These are phyloP conservation scores for Agonum fuliginosum DNA, from an alignment of 2,888 invertebrate species.

Conservation along the genomic window DNA sequence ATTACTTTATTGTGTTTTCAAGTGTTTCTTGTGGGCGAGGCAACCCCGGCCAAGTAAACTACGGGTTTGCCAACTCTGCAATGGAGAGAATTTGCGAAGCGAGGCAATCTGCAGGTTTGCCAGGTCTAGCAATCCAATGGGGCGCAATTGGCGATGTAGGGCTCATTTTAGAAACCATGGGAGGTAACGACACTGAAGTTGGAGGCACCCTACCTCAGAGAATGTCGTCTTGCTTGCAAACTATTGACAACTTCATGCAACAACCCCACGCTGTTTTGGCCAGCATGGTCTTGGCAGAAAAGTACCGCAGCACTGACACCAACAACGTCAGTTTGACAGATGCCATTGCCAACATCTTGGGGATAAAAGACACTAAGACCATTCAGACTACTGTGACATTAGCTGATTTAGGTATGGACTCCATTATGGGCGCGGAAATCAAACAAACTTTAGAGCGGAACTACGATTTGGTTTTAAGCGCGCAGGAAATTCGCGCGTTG, in stretches of 20 bases:
- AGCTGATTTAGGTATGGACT: slow-evolving; percentile 98
- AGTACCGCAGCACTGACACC: slow-evolving; percentile 78
- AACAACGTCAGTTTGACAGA: slow-evolving; percentile 81
- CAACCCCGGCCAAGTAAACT: slow-evolving; percentile 97
- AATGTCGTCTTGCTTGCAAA: slow-evolving; percentile 92
- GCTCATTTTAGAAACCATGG: slow-evolving; percentile 91
- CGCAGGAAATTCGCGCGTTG: slow-evolving; percentile 91
- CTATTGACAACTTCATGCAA: slow-evolving; percentile 93
- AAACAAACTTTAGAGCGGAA: slow-evolving; percentile 96
- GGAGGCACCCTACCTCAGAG: slow-evolving; percentile 97
- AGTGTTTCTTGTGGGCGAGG: slow-evolving; percentile 98
- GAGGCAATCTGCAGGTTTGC: slow-evolving; percentile 88
- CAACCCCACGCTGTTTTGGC: slow-evolving; percentile 89
- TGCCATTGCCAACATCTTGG: slow-evolving; percentile 91
- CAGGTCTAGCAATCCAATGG: slow-evolving; percentile 96
- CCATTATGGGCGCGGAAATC: slow-evolving; percentile 99
- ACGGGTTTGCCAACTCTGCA: slow-evolving; percentile 96
- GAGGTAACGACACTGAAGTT: slow-evolving; percentile 91
- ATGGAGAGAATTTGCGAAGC: slow-evolving; percentile 97
- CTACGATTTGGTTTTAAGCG: slow-evolving; percentile 91
- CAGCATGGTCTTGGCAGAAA: slow-evolving; percentile 92
- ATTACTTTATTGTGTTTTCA: slow-evolving; percentile 97
- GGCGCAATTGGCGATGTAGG: slow-evolving; percentile 99
- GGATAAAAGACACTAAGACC: slow-evolving; percentile 89
- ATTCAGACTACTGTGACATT: slow-evolving; percentile 86